Conservation (phyloP, 1,140 invertebrate genomes). For the Bombus soroeensis region DNA sequence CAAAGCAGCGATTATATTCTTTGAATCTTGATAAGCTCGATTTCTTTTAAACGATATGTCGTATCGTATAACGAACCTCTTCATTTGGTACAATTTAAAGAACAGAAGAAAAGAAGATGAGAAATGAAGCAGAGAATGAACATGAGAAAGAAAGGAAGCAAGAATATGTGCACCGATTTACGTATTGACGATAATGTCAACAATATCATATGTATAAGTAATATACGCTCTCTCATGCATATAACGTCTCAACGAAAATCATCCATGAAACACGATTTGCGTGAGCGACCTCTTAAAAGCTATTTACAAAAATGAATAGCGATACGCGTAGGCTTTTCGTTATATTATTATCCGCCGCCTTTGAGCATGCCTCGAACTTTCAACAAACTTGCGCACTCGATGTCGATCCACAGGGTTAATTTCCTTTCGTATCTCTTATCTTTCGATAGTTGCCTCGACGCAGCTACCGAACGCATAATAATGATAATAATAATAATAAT, state of each 20-base stretch:
- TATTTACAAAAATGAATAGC: conserved; percentile 76
- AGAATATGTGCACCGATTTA: conserved; percentile 52
- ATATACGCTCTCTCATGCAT: conserved; percentile 15
- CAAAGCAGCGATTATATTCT: conserved; percentile 15
- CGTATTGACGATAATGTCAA: conserved; percentile 36
- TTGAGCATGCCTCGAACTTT: conserved; percentile 41
- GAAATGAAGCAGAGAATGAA: background rate
- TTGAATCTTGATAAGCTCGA: conserved; percentile 54
- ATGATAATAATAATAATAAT: background rate
- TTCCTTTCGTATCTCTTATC: background rate
- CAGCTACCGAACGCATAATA: conserved; percentile 4
- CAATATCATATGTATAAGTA: conserved; percentile 24
- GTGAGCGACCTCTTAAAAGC: conserved; percentile 66
- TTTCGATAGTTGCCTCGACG: conserved; percentile 14
- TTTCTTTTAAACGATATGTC: conserved; percentile 43
- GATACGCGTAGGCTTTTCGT: conserved; percentile 44
- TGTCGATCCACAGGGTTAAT: conserved; percentile 29
- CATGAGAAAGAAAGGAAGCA: background rate
- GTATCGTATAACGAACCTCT: conserved; percentile 34
- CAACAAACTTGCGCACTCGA: background rate
- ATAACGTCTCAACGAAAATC: conserved; percentile 31
- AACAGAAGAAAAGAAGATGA: conserved; percentile 17
- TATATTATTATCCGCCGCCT: conserved; percentile 26
- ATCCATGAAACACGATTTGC: conserved; percentile 44
- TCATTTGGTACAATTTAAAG: conserved; percentile 20